phyloP scores from a whole-genome alignment of 2,888 invertebrate species.

The Apamea sordens region DNA sequence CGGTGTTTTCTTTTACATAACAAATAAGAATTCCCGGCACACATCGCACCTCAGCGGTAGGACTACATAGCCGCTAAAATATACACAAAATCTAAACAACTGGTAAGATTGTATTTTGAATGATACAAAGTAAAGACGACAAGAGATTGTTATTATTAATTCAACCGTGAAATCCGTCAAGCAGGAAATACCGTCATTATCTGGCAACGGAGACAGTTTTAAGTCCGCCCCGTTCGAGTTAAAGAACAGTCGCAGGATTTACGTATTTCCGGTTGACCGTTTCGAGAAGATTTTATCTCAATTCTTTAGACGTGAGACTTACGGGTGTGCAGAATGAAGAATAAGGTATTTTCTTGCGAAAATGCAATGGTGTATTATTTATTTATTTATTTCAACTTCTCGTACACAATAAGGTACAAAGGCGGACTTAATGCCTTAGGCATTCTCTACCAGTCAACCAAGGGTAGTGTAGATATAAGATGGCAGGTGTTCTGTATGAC shows the following conservation, averaged over 20 bases:
- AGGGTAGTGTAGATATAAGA: too few relatives aligned
- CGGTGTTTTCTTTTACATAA: background rate
- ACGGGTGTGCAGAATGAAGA: background rate
- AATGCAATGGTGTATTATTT: background rate
- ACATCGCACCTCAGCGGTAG: background rate
- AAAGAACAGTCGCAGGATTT: constrained; percentile 70
- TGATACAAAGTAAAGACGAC: constrained; percentile 6
- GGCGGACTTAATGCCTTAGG: too few relatives aligned
- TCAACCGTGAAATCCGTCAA: constrained; percentile 49
- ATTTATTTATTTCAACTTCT: too few relatives aligned
- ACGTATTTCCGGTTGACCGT: constrained; percentile 75
- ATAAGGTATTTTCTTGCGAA: background rate
- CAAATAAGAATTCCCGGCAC: background rate
- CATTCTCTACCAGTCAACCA: too few relatives aligned
- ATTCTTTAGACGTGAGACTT: constrained; percentile 57
- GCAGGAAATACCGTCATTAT: constrained; percentile 61
- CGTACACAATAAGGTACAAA: too few relatives aligned
- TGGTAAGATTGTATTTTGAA: background rate
- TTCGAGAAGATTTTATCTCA: constrained; percentile 68
- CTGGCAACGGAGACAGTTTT: constrained; percentile 61
- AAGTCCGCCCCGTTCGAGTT: constrained; percentile 67
- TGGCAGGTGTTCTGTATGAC: too few relatives aligned
- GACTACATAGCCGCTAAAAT: background rate
- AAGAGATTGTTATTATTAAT: constrained; percentile 53
- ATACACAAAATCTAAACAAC: too few relatives aligned